These are phyloP conservation scores for Psephotus haematonotus DNA, from an alignment of 2,113 vertebrate genomes.

Conservation along the genomic window DNA sequence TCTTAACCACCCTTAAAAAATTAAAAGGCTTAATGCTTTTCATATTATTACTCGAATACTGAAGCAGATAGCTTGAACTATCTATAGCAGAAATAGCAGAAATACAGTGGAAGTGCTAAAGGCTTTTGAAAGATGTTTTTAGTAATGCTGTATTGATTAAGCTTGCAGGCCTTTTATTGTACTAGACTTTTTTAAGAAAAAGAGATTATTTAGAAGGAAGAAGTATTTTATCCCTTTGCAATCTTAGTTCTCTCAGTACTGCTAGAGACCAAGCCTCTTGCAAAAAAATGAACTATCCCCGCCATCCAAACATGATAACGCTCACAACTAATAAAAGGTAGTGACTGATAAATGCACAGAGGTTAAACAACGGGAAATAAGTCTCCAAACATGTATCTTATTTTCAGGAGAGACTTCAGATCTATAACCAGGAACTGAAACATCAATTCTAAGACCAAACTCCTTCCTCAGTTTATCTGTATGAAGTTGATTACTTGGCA, in stretches of 20 bases:
- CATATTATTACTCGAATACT: background rate
- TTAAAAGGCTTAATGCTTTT: background rate
- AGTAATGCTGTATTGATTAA: background rate
- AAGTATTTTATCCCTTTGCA: background rate
- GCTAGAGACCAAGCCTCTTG: background rate
- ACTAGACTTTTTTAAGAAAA: background rate
- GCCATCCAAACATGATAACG: background rate
- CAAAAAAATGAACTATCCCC: background rate
- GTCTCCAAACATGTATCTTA: background rate
- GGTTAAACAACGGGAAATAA: background rate
- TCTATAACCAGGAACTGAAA: background rate
- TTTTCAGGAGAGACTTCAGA: background rate
- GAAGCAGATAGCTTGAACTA: background rate
- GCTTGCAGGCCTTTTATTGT: background rate
- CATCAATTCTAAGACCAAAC: background rate
- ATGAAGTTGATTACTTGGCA: background rate
- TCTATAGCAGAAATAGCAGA: background rate
- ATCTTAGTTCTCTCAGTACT: background rate
- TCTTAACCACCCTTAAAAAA: background rate
- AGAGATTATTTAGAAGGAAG: background rate
- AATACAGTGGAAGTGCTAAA: background rate
- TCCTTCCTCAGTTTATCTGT: background rate
- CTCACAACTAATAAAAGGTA: background rate
- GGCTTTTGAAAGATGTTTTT: background rate
- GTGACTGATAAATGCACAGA: background rate